A percentile compares a stretch with the other conserved stretches of the same genome.
phyloP scores from a whole-genome alignment of 2,113 vertebrate genomes.

The Mungos mungo region DNA sequence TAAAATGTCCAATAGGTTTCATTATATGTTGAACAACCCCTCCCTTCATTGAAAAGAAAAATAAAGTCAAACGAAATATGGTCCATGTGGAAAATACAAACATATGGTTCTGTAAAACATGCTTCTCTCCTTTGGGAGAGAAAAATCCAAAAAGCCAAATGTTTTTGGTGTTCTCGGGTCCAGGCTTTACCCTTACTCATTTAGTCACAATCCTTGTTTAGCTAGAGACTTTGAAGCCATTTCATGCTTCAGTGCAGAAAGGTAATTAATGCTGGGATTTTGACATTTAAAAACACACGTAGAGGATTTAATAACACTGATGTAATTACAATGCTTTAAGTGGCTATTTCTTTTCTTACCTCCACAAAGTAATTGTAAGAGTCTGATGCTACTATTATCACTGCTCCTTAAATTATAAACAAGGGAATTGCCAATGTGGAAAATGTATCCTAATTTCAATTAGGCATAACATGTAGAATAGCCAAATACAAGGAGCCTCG shows the following conservation, averaged over 20 bases:
- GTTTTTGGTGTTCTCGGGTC: neutral
- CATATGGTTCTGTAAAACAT: neutral
- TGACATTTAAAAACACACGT: constrained; percentile 71
- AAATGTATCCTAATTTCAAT: constrained; percentile 70
- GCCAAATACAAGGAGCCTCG: constrained; percentile 46
- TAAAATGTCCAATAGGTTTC: constrained; percentile 30
- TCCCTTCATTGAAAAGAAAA: constrained; percentile 25
- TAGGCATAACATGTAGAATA: constrained; percentile 60
- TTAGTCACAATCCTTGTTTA: constrained; percentile 63
- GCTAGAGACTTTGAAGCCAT: constrained; percentile 63
- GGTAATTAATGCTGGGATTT: constrained; percentile 70
- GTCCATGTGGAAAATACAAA: neutral
- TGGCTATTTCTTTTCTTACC: constrained; percentile 66
- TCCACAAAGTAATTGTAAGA: constrained; percentile 65
- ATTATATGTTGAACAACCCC: constrained; percentile 26
- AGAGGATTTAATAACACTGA: constrained; percentile 67
- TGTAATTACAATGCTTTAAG: constrained; percentile 72
- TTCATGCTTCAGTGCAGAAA: constrained; percentile 70
- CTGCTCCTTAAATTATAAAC: constrained; percentile 67
- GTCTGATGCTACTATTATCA: constrained; percentile 61
- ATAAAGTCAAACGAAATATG: constrained; percentile 20
- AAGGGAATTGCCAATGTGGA: constrained; percentile 63
- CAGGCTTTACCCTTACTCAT: constrained; percentile 37
- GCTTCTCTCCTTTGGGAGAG: neutral
- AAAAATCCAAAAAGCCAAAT: neutral